A percentile compares a stretch with the other conserved stretches of the same genome.
These are phyloP conservation scores for Embidobia sp. DNA, from an alignment of 2,888 invertebrate species.

Conservation along the genomic window DNA sequence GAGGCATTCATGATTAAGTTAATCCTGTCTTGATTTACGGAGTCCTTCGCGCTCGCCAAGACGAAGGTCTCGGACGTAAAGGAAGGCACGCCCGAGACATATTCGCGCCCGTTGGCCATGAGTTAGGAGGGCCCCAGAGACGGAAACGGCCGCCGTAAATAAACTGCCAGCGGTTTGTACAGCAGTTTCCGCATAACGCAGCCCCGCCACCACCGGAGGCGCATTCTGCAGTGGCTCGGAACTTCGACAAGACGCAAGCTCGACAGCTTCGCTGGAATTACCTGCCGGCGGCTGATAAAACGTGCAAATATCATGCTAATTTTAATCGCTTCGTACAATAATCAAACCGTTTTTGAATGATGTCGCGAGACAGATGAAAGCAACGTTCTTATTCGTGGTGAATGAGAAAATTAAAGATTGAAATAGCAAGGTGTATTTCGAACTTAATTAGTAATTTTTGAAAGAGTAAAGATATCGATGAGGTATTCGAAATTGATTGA, in stretches of 20 bases:
- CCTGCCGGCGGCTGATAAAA: slow-evolving; percentile 10
- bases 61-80: slow-evolving; percentile 76
- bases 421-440: too few species aligned
- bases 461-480: too few species aligned
- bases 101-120: slow-evolving; percentile 74
- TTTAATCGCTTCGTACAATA: too few species aligned
- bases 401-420: too few species aligned
- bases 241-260: slow-evolving; percentile 33
- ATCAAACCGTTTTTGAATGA: too few species aligned
- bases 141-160: slow-evolving; percentile 70
- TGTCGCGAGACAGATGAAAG: too few species aligned
- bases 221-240: slow-evolving; percentile 37
- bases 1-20: slow-evolving; percentile 65
- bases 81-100: slow-evolving; percentile 71
- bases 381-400: too few species aligned
- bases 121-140: slow-evolving; percentile 72
- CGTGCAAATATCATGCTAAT: slow-evolving; percentile 12
- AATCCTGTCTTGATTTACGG: slow-evolving; percentile 61
- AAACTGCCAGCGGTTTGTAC: slow-evolving; percentile 70
- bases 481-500: too few species aligned
- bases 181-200: slow-evolving; percentile 40
- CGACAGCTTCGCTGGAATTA: slow-evolving; percentile 5
- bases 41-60: slow-evolving; percentile 58
- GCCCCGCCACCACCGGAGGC: slow-evolving; percentile 34
- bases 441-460: too few species aligned